These are phyloP conservation scores for Eumaeus atala DNA, from an alignment of 1,140 invertebrate genomes.

Conservation along the genomic window DNA sequence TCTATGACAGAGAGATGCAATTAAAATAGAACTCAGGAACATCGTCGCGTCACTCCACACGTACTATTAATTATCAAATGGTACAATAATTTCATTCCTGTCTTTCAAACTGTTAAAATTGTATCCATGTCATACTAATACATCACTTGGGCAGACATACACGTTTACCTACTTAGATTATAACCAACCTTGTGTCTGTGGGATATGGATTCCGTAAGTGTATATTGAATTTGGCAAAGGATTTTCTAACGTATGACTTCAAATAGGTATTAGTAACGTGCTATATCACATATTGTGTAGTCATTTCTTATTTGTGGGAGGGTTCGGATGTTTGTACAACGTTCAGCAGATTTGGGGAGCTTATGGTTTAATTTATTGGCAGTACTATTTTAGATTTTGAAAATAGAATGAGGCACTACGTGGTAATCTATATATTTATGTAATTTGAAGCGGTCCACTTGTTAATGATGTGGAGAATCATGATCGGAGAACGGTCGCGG, in stretches of 20 bases:
- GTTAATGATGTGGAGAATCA: no score
- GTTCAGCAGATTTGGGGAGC: background rate
- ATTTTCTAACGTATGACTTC: constrained; percentile 18
- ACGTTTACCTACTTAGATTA: no score
- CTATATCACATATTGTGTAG: constrained; percentile 27
- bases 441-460: no score
- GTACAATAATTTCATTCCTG: constrained; percentile 32
- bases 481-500: no score
- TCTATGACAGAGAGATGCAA: constrained; percentile 26
- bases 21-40: constrained; percentile 28
- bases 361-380: constrained; percentile 3
- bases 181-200: no score
- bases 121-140: constrained; percentile 27
- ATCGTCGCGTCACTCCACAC: constrained; percentile 31
- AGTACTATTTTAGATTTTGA: background rate
- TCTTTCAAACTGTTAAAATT: constrained; percentile 31
- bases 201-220: background rate
- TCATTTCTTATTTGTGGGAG: constrained; percentile 14
- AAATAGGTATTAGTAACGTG: constrained; percentile 25
- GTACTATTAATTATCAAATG: constrained; percentile 33
- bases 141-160: constrained; percentile 20
- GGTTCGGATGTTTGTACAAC: constrained; percentile 18
- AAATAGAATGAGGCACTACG: background rate
- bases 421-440: background rate
- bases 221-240: constrained; percentile 8